Evolutionary conservation across 2,797 vertebrate genomes (phyloP), one percentile per base, ranked within the genome.

Genomic region (Urophycis tenuis): DNA sequence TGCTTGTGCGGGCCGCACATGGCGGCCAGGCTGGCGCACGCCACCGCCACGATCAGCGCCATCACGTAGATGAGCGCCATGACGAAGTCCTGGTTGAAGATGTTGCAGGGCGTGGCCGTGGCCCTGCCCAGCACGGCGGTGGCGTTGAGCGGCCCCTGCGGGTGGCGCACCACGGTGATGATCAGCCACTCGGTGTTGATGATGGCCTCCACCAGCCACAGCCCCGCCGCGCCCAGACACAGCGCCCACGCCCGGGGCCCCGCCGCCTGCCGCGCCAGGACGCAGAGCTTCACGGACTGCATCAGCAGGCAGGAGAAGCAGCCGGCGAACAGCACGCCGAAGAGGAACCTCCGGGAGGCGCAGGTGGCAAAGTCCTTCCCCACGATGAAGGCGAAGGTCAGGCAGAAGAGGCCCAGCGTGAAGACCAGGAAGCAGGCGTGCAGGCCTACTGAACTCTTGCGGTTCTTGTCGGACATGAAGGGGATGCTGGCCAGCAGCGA

Each of bases 121-220:
- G 74, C 83, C 3, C 5, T 9, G 74, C 10, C 19, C 0, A 0
- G 0, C 4, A 2, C 64, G 0, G 22, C 77, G 0, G 86, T 86
- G 75, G 14, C 1, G 0, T 79, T 86, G 34, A 3, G 71, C 0
- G 70, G 80, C 11, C 0, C 12, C 14, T 10, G 75, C 0, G 88
- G 88, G 0, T 33, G 86, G 10, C 93, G 92, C 0, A 92, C 95
- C 60, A 97, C 84, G 0, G 96, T 98, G 88, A 99, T 95, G 81
- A 98, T 92, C 41, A 99, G 90, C 97, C 97, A 99, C 89, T 99
- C 96, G 0, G 94, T 81, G 76, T 98, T 99, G 90, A 99, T 95
- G 87, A 99, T 90, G 72, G 94, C 95, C 88, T 99, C 95, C 77
- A 98, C 95, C 3, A 94, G 86, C 89, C 94, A 90, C 0, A 98